Conservation (phyloP, 2,797 vertebrate species). For the Gephyroberyx darwinii region DNA sequence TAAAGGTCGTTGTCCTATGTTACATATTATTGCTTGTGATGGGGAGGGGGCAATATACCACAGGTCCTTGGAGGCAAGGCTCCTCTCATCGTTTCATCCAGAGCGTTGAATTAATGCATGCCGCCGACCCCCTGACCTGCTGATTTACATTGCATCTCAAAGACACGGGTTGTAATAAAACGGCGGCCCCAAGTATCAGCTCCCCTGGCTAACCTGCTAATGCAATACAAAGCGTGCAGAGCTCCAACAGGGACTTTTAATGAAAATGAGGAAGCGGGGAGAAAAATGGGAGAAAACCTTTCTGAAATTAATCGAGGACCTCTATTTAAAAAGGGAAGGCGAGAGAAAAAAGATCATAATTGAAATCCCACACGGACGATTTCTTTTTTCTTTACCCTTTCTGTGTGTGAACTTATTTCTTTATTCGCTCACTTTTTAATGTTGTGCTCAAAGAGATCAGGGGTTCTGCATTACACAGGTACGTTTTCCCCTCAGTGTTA, state of each 20-base stretch:
- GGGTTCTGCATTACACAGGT: conserved; percentile 41
- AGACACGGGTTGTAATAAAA: conserved; percentile 76
- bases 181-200: conserved; percentile 40
- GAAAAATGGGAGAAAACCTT: conserved; percentile 70
- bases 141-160: conserved; percentile 76
- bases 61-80: conserved; percentile 60
- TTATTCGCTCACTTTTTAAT: conserved; percentile 59
- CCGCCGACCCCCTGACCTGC: conserved; percentile 71
- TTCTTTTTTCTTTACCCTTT: conserved; percentile 55
- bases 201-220: conserved; percentile 62
- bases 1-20: conserved; percentile 64
- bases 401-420: conserved; percentile 53
- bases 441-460: conserved; percentile 30
- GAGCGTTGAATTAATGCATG: conserved; percentile 72
- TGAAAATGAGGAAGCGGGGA: conserved; percentile 70
- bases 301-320: conserved; percentile 74
- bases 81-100: conserved; percentile 62
- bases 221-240: conserved; percentile 59
- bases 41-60: conserved; percentile 59
- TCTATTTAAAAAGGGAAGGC: conserved; percentile 76
- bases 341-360: conserved; percentile 66
- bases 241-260: conserved; percentile 75
- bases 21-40: conserved; percentile 61
- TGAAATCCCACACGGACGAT: conserved; percentile 69
- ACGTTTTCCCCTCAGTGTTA: conserved; percentile 28